A percentile compares a stretch with the other conserved stretches of the same genome.
These are phyloP conservation scores for Musca domestica DNA, from an alignment of 1,140 invertebrate genomes.

Conservation along the genomic window DNA sequence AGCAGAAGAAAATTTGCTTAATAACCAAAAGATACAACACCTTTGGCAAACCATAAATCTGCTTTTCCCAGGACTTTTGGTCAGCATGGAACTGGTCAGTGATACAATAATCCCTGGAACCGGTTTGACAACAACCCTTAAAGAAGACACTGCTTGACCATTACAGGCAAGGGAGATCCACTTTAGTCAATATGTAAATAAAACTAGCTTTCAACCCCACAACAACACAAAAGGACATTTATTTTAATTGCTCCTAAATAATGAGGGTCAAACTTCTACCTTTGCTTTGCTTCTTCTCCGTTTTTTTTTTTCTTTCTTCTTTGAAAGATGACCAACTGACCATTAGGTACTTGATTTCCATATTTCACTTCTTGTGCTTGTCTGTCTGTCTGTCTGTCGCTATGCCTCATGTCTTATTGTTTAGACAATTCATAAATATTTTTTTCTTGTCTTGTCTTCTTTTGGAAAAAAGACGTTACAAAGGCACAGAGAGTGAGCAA, in stretches of 20 bases:
- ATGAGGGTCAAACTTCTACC: slow-evolving; percentile 4
- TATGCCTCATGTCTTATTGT: no score
- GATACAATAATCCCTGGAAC: background rate
- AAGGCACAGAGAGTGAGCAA: no score
- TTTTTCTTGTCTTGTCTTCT: background rate
- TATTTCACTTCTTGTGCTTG: slow-evolving; percentile 1
- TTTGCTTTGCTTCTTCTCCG: background rate
- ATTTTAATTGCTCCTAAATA: slow-evolving; percentile 19
- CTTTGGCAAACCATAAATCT: slow-evolving; percentile 8
- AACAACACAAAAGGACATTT: background rate
- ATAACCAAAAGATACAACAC: slow-evolving; percentile 20
- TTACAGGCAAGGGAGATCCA: background rate
- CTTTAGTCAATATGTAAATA: background rate
- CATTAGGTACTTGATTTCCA: slow-evolving; percentile 1
- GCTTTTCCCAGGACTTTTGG: slow-evolving; percentile 6
- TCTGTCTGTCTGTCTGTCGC: no score
- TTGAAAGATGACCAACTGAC: background rate
- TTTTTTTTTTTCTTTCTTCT: background rate
- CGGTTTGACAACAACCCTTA: background rate
- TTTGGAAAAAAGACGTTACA: slow-evolving; percentile 8
- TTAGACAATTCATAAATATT: no score
- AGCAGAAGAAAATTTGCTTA: background rate
- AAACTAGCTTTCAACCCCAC: slow-evolving; percentile 12
- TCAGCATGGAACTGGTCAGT: slow-evolving; percentile 5
- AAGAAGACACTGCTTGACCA: slow-evolving; percentile 18